Evolutionary conservation across 2,888 invertebrate species (phyloP), one percentile per base, ranked within the genome.

Genomic region (Dryocosmus kuriphilus): DNA sequence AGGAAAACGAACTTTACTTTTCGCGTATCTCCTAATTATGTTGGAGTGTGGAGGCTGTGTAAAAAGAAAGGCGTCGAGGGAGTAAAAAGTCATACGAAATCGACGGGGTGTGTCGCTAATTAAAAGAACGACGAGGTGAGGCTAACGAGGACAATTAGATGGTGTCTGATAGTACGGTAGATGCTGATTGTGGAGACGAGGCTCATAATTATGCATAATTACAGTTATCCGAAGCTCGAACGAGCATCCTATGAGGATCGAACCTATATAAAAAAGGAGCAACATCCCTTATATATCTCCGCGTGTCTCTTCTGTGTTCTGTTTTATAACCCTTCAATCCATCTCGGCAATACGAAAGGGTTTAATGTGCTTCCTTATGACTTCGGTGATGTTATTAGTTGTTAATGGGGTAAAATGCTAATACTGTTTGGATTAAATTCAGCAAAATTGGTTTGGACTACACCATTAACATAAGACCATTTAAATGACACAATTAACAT

Each of bases 141-240:
- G 76, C 79, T 84, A 82, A 84, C 85, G 83, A 84, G 83, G 83
- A 85, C 85, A 84, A 84, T 85, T 85, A 85, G 83, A 81, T 82
- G 80, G 76, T 67, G 78, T 76, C 78, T 81, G 79, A 76, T 81
- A 81, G 80, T 78, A 82, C 71, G 80, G 79, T 81, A 78, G 77
- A 79, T 81, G 81, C 80, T 80, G 78, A 67, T 67, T 67, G 67
- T 67, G 46, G 61, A 78, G 76, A 60, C 77, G 78, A 81, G 79
- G 78, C 79, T 80, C 79, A 80, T 75, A 76, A 76, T 79, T 83
- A 80, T 83, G 81, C 78, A 82, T 84, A 83, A 85, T 83, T 82
- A 80, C 73, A 80, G 71, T 79, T 79, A 76, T 78, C 77, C 73
- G 76, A 62, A 65, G 77, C 81, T 79, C 75, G 27, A 27, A 41